Evolutionary conservation across 2,888 invertebrate genomes (phyloP).

Genomic region (Microplitis deprimator): DNA sequence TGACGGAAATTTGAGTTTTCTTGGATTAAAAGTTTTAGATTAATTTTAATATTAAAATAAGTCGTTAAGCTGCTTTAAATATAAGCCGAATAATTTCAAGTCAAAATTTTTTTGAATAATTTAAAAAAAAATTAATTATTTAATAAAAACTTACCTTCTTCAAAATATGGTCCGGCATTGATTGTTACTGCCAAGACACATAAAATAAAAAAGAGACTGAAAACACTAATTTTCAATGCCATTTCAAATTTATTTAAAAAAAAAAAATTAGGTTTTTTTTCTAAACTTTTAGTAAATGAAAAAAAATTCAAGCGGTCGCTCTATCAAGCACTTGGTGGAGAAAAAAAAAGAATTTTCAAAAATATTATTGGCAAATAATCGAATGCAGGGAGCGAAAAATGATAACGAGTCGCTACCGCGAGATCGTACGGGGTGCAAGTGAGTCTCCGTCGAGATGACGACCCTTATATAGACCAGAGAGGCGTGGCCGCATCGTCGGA

Average conservation of each 20-base stretch:
- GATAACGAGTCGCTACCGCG: slow-evolving; percentile 34
- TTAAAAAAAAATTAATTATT: background rate
- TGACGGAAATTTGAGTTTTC: no score
- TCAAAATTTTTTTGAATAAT: background rate
- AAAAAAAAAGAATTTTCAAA: background rate
- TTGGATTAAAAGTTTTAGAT: no score
- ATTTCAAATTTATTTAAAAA: slow-evolving; percentile 28
- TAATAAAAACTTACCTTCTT: slow-evolving; percentile 62
- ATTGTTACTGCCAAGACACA: slow-evolving; percentile 56
- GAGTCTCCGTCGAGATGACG: slow-evolving; percentile 57
- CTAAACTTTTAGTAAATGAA: background rate
- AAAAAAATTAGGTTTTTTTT: background rate
- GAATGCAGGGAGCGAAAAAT: background rate
- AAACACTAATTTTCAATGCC: slow-evolving; percentile 61
- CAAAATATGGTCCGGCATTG: slow-evolving; percentile 62
- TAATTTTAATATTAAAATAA: no score
- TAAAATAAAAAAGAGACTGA: slow-evolving; percentile 59
- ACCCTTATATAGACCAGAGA: slow-evolving; percentile 67
- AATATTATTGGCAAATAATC: background rate
- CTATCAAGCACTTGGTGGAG: no score
- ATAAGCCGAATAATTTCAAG: background rate
- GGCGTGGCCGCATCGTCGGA: slow-evolving; percentile 63
- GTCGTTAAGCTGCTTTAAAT: background rate
- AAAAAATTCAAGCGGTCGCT: background rate
- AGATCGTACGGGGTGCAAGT: slow-evolving; percentile 60